Conservation (phyloP, 2,888 invertebrate genomes). For the Mimachlamys varia region DNA sequence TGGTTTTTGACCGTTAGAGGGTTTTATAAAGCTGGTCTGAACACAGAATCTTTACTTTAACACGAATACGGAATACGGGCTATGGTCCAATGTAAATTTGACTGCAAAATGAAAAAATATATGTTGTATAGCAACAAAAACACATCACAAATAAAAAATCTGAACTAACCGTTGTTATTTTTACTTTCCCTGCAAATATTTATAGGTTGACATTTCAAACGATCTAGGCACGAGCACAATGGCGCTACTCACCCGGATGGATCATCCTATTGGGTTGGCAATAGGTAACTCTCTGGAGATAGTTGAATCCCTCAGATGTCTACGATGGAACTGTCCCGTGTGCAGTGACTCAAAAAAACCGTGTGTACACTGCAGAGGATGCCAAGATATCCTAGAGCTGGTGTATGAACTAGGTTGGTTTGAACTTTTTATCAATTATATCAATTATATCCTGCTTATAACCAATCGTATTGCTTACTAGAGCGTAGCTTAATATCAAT, state of each 20-base stretch:
- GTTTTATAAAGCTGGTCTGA: too few species aligned
- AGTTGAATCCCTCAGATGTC: slow-evolving; percentile 82
- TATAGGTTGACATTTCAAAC: slow-evolving; percentile 80
- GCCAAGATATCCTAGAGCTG: neutral
- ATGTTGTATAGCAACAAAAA: neutral
- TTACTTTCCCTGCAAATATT: neutral
- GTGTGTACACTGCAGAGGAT: neutral
- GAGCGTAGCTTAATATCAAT: too few species aligned
- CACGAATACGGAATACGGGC: too few species aligned
- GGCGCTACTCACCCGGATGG: slow-evolving; percentile 83
- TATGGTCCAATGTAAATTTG: too few species aligned
- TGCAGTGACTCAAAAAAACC: neutral
- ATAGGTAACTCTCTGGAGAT: slow-evolving; percentile 84
- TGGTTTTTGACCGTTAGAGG: too few species aligned
- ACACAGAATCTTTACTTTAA: too few species aligned
- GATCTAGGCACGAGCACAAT: slow-evolving; percentile 81
- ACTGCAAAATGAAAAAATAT: too few species aligned
- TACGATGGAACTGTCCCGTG: slow-evolving; percentile 81
- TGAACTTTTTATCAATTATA: too few species aligned
- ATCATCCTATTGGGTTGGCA: slow-evolving; percentile 82
- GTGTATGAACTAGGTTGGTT: neutral
- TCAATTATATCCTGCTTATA: too few species aligned
- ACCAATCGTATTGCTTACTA: too few species aligned
- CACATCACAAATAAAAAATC: neutral
- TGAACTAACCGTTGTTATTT: neutral